These are phyloP conservation scores for Labeo calbasu DNA, from an alignment of 2,797 vertebrate genomes.

Conservation along the genomic window DNA sequence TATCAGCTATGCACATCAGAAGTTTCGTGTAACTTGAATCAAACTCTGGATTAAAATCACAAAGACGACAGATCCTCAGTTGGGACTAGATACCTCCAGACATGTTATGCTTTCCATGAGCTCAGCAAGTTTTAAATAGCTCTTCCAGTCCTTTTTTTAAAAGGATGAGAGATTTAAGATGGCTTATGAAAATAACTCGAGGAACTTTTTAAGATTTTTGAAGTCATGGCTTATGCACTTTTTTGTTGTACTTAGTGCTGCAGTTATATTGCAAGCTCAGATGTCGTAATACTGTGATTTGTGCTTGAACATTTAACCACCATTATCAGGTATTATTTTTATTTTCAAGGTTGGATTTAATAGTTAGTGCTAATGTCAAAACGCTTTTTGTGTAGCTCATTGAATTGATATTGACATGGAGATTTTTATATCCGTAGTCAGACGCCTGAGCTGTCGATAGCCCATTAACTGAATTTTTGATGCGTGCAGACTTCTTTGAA, in stretches of 20 bases:
- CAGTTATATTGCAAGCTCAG: background rate
- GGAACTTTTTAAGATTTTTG: slow-evolving; percentile 16
- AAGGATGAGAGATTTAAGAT: slow-evolving; percentile 17
- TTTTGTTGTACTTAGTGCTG: slow-evolving; percentile 5
- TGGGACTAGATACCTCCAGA: slow-evolving; percentile 12
- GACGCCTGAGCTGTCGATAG: slow-evolving; percentile 33
- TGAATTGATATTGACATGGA: slow-evolving; percentile 25
- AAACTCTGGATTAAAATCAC: slow-evolving; percentile 9
- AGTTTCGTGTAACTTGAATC: background rate
- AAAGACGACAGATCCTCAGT: background rate
- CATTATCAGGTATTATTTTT: slow-evolving; percentile 12
- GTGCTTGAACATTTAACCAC: background rate
- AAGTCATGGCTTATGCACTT: slow-evolving; percentile 1
- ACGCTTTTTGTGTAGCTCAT: background rate
- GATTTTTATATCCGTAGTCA: slow-evolving; percentile 30
- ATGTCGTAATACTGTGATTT: background rate
- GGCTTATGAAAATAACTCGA: slow-evolving; percentile 24
- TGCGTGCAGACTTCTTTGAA: background rate
- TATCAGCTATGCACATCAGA: slow-evolving; percentile 1
- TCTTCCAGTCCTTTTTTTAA: slow-evolving; percentile 9
- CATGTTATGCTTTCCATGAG: slow-evolving; percentile 3
- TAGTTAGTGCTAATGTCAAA: background rate
- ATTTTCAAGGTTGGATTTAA: slow-evolving; percentile 5
- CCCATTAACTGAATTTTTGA: slow-evolving; percentile 37
- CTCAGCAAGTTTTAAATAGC: slow-evolving; percentile 16